Base-by-base conservation (phyloP, 2,113 vertebrate species). In the Tragulus kanchil region DNA sequence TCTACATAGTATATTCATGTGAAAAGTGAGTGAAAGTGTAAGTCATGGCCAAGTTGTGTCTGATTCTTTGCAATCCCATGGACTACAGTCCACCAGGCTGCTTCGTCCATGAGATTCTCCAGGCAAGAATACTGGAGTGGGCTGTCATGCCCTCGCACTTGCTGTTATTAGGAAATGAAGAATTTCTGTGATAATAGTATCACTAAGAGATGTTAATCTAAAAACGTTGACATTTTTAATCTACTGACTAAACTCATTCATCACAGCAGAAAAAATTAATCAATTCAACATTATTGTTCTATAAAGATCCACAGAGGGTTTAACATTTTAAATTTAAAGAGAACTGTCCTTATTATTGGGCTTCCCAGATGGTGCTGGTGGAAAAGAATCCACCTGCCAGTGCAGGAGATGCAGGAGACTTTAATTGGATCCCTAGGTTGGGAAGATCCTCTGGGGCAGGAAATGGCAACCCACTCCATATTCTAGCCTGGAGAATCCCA, bases 271-370 rank as follows among this genome's bases (percentile, higher is more conserved):
- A 94, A 75, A 62, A 75, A 94, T 97, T 31, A 89, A 91, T 64
- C 75, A 92, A 86, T 4, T 82, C 50, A 91, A 75, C 6, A 78
- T 82, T 85, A 50, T 88, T 95, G 92, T 93, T 90, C 45, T 85
- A 75, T n/a, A 64, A 75, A 93, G 12, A 85, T 56, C 36, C 59
- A 79, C 1, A 86, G 62, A 86, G 16, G 7, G 36, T 36, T 87
- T 90, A 90, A 31, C 81, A 58, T 61, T 81, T 65, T 82, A 86
- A 91, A 86, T 58, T 81, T 73, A 85, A 77, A 95, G 13, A 93
- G 31, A 90, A 96, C 0, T 89, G 4, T 61, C 23, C 3, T 64
- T 42, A 87, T 69, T 93, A 90, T 4, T 67, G 65, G 17, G 65
- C 65, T 67, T 67, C 15, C 65, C 65, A 4, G 16, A 4, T 69